Percentiles rank a stretch among this genome's conserved stretches.
Conservation (phyloP, 2,888 invertebrate genomes). For the Drosophila kokeensis region DNA sequence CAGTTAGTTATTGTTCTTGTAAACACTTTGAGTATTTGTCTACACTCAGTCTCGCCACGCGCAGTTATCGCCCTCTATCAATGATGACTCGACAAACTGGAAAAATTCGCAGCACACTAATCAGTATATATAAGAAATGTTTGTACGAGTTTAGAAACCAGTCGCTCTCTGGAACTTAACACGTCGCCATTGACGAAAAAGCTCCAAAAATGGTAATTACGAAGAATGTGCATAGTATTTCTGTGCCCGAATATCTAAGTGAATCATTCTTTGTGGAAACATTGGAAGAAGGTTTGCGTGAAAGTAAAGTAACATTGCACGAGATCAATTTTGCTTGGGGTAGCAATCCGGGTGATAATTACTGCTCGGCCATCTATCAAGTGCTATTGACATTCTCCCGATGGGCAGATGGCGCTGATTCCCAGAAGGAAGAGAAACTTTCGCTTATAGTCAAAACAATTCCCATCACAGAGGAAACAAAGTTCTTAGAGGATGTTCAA, state of each 20-base stretch:
- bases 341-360: constrained; percentile 82
- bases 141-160: constrained; percentile 4
- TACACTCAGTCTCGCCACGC: constrained; percentile 1
- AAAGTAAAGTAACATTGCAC: constrained; percentile 58
- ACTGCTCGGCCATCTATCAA: constrained; percentile 82
- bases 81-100: neutral
- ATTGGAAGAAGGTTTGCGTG: constrained; percentile 77
- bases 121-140: constrained; percentile 31
- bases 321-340: constrained; percentile 78
- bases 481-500: constrained; percentile 83
- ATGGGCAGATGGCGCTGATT: constrained; percentile 35
- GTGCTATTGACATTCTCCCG: constrained; percentile 63
- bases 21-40: neutral
- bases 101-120: neutral
- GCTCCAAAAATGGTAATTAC: constrained; percentile 46
- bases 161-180: constrained; percentile 19
- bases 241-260: constrained; percentile 74
- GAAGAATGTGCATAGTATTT: constrained; percentile 67
- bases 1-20: neutral
- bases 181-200: neutral
- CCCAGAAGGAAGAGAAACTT: constrained; percentile 44
- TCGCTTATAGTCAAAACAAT: constrained; percentile 83
- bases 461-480: constrained; percentile 69
- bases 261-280: constrained; percentile 75
- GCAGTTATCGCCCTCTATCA: neutral